Evolutionary conservation across 2,113 vertebrate genomes (phyloP).

Genomic region (Megaptera novaeangliae): DNA sequence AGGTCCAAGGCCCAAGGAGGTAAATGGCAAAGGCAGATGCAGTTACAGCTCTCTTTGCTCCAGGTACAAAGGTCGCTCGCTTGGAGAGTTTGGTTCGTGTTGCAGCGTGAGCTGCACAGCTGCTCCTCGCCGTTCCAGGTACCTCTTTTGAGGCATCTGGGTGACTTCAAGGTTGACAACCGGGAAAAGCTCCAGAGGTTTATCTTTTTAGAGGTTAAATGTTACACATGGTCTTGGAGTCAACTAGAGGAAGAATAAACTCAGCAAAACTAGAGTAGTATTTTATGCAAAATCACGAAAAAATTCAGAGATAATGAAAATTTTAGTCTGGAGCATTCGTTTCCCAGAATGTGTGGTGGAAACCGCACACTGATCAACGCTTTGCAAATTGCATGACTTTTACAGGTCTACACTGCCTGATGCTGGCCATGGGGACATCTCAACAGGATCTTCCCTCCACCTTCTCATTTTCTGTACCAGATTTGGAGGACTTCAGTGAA

Average conservation of each 20-base stretch:
- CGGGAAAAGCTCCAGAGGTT: neutral
- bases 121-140: neutral
- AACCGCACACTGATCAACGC: neutral
- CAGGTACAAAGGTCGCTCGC: neutral
- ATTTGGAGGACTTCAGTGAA: neutral
- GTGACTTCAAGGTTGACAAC: neutral
- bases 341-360: neutral
- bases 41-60: neutral
- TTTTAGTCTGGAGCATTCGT: neutral
- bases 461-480: neutral
- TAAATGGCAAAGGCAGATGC: neutral
- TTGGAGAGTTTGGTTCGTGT: neutral
- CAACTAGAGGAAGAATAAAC: neutral
- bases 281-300: neutral
- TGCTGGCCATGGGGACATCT: neutral
- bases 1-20: neutral
- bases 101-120: neutral
- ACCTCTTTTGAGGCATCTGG: neutral
- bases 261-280: neutral
- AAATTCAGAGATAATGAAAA: neutral
- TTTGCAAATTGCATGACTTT: neutral
- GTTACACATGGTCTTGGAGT: neutral
- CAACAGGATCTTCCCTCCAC: neutral
- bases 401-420: accelerated
- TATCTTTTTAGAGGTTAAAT: neutral